These are phyloP conservation scores for Phylloscopus collybita DNA, from an alignment of 2,797 vertebrate genomes.

Conservation along the genomic window DNA sequence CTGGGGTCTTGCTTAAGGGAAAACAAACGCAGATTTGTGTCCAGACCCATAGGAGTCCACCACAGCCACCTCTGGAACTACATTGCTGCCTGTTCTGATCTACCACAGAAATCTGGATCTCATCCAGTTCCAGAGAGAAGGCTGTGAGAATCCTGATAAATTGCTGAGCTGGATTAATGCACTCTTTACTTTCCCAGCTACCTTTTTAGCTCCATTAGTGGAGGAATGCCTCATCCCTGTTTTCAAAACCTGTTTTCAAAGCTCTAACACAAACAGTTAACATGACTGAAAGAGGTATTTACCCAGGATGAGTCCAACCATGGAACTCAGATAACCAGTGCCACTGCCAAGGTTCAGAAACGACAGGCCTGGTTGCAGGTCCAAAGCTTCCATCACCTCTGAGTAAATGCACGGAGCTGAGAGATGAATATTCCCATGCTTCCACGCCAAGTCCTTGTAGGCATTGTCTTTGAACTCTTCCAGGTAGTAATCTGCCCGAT, in stretches of 20 bases:
- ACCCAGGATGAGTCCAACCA: constrained; percentile 98
- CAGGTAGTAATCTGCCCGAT: constrained; percentile 94
- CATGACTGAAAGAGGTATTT: constrained; percentile 32
- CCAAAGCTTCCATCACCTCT: constrained; percentile 97
- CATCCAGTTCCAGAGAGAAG: not conserved
- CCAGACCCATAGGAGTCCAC: not conserved
- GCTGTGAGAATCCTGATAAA: not conserved
- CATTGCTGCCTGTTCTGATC: not conserved
- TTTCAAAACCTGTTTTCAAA: not conserved
- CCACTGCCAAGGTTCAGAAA: constrained; percentile 97
- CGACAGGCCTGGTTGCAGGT: constrained; percentile 92
- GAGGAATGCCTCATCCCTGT: not conserved
- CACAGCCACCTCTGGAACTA: not conserved
- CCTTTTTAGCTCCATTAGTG: not conserved
- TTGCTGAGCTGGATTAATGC: not conserved
- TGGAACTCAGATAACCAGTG: constrained; percentile 96
- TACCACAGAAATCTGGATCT: not conserved
- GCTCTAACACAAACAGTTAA: not conserved
- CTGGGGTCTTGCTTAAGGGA: not conserved
- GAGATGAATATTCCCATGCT: constrained; percentile 95
- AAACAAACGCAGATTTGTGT: not conserved
- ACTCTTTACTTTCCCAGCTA: not conserved
- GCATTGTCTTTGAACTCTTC: constrained; percentile 95
- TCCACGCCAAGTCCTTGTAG: constrained; percentile 96
- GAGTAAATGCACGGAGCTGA: constrained; percentile 98